Evolutionary conservation across 2,888 invertebrate genomes (phyloP), one percentile per base, ranked within the genome.

Genomic region (Netelia inedita): DNA sequence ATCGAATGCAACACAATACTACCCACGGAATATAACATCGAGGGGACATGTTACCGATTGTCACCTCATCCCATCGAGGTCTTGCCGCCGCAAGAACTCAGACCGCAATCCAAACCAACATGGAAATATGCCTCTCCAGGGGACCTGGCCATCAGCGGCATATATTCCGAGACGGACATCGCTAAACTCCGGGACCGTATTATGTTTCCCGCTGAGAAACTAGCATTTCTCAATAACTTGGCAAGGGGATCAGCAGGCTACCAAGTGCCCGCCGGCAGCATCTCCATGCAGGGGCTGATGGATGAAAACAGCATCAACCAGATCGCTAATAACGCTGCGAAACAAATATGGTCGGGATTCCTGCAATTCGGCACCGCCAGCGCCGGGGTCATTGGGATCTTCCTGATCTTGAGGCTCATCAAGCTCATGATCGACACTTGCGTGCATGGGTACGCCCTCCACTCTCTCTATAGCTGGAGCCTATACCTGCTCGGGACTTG

Each of bases 1-100:
- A 72, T 85, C 0, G 82, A 86, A 1, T 90, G 89, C 50, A 86
- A 85, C 23, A 21, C 79, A 0, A 8, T 88, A 3, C 57, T 86
- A 1, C 87, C 89, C 0, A 78, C 88, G 0, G 19, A 85, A 10
- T 89, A 85, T 21, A 19, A 19, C 1, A 68, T 88, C 9, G 86
- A 86, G 0, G 73, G 81, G 0, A 53, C 65, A 43, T 89, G 89
- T 88, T 83, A 83, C 11, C 50, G 69, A 6, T 0, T 81, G 1
- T 9, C 66, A 14, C 79, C 79, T 10, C 53, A 69, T 0, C 61
- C 68, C 0, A 59, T 65, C 3, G 28, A 0, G 73, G 41, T 16
- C 11, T 68, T 0, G 0, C 41, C 3, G 2, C 79, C 11, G 76
- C 87, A 28, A 5, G 5, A 28, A 28, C 0, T 28, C 8, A 61